Evolutionary conservation across 1,140 invertebrate genomes (phyloP), one percentile per base, ranked within the genome.

Genomic region (Sycobia sp.): DNA sequence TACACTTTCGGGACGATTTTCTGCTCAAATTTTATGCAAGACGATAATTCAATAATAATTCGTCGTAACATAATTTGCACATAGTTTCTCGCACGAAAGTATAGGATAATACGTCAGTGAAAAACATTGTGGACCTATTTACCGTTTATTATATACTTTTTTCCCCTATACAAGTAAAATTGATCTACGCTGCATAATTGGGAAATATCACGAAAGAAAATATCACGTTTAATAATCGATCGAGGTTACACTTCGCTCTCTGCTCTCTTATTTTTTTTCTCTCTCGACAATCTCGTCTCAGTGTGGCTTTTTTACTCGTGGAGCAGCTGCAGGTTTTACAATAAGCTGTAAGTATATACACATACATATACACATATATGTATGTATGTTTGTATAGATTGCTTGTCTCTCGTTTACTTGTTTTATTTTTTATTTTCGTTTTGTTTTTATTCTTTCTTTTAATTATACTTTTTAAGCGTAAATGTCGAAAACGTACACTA

Each of bases 201-300:
- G 59, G 65, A 34, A 36, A 55, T 47, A 49, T 60, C 56, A 38
- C 55, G 58, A 41, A 62, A 65, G 39, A 44, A 46, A 67, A 59
- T 67, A 51, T 64, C 44, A 49, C 64, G 57, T 68, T 63, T 39
- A 67, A 58, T 32, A 22, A 41, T 47, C 32, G 32, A 58, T 36
- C 29, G 56, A 36, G 16, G 18, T 55, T 32, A 27, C 25, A 27
- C 38, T 38, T 20, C 16, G 34, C 38, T 36, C 13, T 50, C 43
- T 53, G 14, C 14, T 49, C 23, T 10, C 11, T 36, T 8, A 36
- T 43, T 25, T 54, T 25, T 11, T 7, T 20, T 18, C 11, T 61
- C 23, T 32, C 36, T 32, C 29, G n/a, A n/a, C n/a, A n/a, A n/a
- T n/a, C n/a, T n/a, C n/a, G n/a, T n/a, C n/a, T n/a, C n/a, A n/a